Conservation (phyloP, 2,888 invertebrate species). For the Entomobrya proxima region DNA sequence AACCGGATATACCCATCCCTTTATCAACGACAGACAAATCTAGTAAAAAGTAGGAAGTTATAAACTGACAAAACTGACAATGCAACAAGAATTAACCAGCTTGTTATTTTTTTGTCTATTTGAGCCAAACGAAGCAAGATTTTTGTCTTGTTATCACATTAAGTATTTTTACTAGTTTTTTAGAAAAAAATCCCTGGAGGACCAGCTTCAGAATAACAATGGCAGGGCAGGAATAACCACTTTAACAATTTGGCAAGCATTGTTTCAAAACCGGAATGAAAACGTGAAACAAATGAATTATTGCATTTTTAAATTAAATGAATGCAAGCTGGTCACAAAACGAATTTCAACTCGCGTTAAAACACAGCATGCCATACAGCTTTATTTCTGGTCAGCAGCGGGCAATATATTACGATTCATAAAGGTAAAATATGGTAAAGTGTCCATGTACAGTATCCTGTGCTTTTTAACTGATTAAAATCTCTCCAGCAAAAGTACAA, state of each 20-base stretch:
- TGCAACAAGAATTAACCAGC: not conserved
- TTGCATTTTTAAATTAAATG: not conserved
- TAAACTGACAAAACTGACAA: slow-evolving; percentile 35
- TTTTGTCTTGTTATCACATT: slow-evolving; percentile 18
- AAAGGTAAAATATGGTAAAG: not conserved
- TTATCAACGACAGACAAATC: not conserved
- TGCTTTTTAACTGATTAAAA: slow-evolving; percentile 22
- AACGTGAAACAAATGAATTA: slow-evolving; percentile 17
- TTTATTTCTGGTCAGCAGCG: not conserved
- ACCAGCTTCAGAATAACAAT: not conserved
- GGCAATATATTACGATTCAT: not conserved
- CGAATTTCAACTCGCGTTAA: not conserved
- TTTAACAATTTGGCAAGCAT: not conserved
- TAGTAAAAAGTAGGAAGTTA: slow-evolving; percentile 22
- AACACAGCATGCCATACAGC: not conserved
- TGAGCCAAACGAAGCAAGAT: not conserved
- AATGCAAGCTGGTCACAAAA: not conserved
- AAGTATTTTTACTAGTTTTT: too few relatives aligned
- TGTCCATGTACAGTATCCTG: slow-evolving; percentile 14
- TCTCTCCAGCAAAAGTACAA: not conserved
- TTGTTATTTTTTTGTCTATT: not conserved
- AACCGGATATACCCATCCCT: slow-evolving; percentile 33
- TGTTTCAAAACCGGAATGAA: slow-evolving; percentile 18
- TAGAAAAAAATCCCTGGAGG: not conserved
- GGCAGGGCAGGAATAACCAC: not conserved